Evolutionary conservation across 2,797 vertebrate genomes (phyloP), one percentile per base, ranked within the genome.

Genomic region (Fistularia tabacaria): DNA sequence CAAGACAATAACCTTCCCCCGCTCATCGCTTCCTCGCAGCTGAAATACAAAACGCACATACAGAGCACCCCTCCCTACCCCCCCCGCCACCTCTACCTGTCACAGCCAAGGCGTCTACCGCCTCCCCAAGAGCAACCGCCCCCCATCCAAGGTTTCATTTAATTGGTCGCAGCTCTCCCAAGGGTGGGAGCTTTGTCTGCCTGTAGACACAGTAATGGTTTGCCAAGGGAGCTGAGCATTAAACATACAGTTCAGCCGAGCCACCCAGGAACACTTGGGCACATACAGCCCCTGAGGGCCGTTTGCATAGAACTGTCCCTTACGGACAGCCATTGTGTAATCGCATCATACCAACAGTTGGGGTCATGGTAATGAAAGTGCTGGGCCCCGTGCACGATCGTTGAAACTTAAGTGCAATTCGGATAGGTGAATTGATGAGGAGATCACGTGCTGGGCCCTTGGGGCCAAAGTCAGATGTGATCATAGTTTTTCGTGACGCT

Each of bases 151-250:
- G 44, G 65, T 54, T 64, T 54, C 41, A 70, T 83, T 78, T 85
- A 85, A 85, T 86, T 86, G 84, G 76, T 62, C 51, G 51, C 72
- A 49, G 41, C n/a, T 69, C 51, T 77, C 71, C 71, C 76, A 8
- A 0, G 69, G 66, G 76, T 69, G 54, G 53, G 13, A 55, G 60
- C 55, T 42, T 49, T 64, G 60, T 73, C 61, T 59, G 46, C 54
- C 46, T 56, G 51, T 52, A 37, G 71, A 59, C 68, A 11, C 60
- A 5, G 60, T 74, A 79, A 80, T 79, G 73, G 68, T 81, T 74
- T 74, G 49, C 61, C 74, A 54, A 57, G 75, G 76, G 74, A 82
- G 46, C 61, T 56, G 54, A 59, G 67, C 76, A 74, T 79, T 76
- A 75, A 80, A 68, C 52, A 74, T 25, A 25, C 25, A 25, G 25